Evolutionary conservation across 2,888 invertebrate genomes (phyloP).

Genomic region (Cetonia aurata): DNA sequence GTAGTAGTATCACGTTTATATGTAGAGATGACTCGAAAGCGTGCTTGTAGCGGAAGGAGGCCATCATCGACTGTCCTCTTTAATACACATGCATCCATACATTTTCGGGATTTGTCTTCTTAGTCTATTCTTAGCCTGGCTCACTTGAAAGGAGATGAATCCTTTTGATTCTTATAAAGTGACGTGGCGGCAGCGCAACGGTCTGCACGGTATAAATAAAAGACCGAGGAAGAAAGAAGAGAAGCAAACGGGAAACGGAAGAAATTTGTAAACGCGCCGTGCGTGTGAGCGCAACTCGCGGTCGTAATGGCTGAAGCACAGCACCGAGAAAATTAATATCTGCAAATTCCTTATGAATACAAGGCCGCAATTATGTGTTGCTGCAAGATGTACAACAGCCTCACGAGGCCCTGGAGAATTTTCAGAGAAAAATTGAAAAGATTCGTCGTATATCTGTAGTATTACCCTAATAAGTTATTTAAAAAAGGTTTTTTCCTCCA

Average conservation of each 20-base stretch:
- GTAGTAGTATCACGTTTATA: too few relatives aligned
- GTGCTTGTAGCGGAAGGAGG: background rate
- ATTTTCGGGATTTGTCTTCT: background rate
- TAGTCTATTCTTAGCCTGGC: background rate
- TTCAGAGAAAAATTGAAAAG: background rate
- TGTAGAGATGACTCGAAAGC: background rate
- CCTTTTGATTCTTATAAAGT: conserved; percentile 15
- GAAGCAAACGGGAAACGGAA: conserved; percentile 1
- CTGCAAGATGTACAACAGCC: background rate
- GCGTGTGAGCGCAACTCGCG: background rate
- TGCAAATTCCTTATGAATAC: conserved; percentile 2
- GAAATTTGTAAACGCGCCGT: conserved; percentile 13
- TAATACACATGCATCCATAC: background rate
- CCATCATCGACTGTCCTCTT: conserved; percentile 2
- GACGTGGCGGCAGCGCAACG: background rate
- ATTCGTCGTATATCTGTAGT: background rate
- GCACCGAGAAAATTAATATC: conserved; percentile 12
- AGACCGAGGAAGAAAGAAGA: background rate
- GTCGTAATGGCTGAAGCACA: background rate
- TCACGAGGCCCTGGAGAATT: background rate
- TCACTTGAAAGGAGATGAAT: background rate
- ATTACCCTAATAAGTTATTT: background rate
- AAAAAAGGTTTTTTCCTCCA: too few relatives aligned
- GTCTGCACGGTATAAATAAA: background rate
- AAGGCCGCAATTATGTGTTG: background rate